Percentiles rank a stretch among this genome's conserved stretches.
Conservation (phyloP, 2,888 invertebrate species). For the Prionchulus punctatus region DNA sequence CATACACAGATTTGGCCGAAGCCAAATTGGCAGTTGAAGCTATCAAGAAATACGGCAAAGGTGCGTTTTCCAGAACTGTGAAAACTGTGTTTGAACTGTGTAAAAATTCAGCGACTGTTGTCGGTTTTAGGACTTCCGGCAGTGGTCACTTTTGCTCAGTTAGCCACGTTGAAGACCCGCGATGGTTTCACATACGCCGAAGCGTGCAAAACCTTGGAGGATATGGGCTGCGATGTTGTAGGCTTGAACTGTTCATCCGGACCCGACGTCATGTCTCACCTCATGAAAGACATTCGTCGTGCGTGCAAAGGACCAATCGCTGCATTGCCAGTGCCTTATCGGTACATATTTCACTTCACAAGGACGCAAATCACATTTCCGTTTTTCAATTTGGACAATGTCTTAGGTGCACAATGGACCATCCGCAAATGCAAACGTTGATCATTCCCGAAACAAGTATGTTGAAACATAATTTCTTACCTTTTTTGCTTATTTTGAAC, state of each 20-base stretch:
- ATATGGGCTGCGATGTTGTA: slow-evolving; percentile 28
- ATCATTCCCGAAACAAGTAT: too few relatives aligned
- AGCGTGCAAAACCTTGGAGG: slow-evolving; percentile 23
- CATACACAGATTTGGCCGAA: slow-evolving; percentile 26
- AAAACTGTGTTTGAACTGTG: background rate
- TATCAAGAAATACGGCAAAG: slow-evolving; percentile 26
- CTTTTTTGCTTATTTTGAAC: too few relatives aligned
- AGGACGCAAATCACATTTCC: too few relatives aligned
- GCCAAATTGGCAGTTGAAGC: slow-evolving; percentile 27
- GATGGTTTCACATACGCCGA: slow-evolving; percentile 24
- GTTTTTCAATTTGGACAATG: too few relatives aligned
- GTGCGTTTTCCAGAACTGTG: slow-evolving; percentile 11
- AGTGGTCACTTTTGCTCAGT: slow-evolving; percentile 23
- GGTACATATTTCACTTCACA: too few relatives aligned
- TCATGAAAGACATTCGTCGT: slow-evolving; percentile 21
- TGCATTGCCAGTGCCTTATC: too few relatives aligned
- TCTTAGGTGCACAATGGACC: too few relatives aligned
- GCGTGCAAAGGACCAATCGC: slow-evolving; percentile 26
- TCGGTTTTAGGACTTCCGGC: slow-evolving; percentile 24
- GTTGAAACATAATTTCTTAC: too few relatives aligned
- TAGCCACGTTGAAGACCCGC: slow-evolving; percentile 18
- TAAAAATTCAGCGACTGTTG: background rate
- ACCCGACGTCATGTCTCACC: slow-evolving; percentile 25
- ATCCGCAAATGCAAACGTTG: too few relatives aligned
- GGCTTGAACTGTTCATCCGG: slow-evolving; percentile 30